Percentiles rank a stretch among this genome's conserved stretches.
These are phyloP conservation scores for Drosophila austrosaltans DNA, from an alignment of 2,888 invertebrate species.

Conservation along the genomic window DNA sequence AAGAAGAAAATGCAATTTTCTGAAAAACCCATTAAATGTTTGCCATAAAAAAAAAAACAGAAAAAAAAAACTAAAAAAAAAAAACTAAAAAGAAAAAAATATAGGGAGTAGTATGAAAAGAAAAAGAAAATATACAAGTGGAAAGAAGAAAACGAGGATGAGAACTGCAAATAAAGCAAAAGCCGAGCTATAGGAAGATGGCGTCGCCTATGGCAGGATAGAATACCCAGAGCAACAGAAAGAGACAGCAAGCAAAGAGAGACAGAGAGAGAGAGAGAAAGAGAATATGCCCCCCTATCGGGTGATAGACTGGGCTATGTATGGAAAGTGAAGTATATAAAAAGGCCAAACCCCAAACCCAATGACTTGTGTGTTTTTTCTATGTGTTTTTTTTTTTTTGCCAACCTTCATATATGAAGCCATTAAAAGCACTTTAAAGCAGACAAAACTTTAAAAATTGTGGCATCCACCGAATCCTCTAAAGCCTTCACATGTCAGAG, in stretches of 20 bases:
- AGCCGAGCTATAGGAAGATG: constrained; percentile 51
- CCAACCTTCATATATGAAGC: constrained; percentile 61
- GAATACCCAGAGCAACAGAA: not conserved
- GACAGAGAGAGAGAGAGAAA: not conserved
- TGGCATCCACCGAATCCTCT: constrained; percentile 26
- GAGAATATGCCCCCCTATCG: not conserved
- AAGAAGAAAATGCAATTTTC: constrained; percentile 81
- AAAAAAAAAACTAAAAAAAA: constrained; percentile 15
- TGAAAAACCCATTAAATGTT: constrained; percentile 81
- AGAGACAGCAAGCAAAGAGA: not conserved
- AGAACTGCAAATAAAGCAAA: constrained; percentile 75
- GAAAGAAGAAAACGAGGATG: constrained; percentile 31
- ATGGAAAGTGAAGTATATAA: constrained; percentile 30
- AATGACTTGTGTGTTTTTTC: constrained; percentile 59
- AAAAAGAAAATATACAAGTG: constrained; percentile 23
- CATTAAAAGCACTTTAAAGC: constrained; percentile 72
- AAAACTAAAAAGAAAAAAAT: constrained; percentile 16
- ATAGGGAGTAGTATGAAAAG: constrained; percentile 28
- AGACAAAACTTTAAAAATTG: constrained; percentile 57
- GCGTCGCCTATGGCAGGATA: constrained; percentile 31
- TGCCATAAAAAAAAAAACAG: constrained; percentile 64
- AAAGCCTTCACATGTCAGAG: constrained; percentile 62
- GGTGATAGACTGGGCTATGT: constrained; percentile 46
- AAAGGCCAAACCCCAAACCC: constrained; percentile 15
- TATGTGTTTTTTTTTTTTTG: constrained; percentile 37